A percentile compares a stretch with the other conserved stretches of the same genome.
These are phyloP conservation scores for Dryas iulia DNA, from an alignment of 1,140 invertebrate species.

Conservation along the genomic window DNA sequence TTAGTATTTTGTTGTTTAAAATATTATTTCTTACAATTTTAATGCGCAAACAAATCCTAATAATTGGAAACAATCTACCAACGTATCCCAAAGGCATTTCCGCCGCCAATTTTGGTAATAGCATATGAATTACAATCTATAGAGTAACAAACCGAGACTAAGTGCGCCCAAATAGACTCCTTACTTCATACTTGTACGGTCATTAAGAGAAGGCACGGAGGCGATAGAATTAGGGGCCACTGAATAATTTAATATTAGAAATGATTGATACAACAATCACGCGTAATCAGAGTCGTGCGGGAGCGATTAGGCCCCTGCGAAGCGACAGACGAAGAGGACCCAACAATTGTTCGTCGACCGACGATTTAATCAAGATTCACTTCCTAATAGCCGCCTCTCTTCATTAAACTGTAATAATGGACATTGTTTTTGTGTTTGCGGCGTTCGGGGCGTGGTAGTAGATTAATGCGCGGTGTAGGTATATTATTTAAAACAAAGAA, in stretches of 20 bases:
- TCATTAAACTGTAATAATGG: conserved; percentile 78
- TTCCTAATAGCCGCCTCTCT: conserved; percentile 73
- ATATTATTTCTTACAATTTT: no score
- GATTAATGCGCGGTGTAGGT: conserved; percentile 19
- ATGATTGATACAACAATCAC: conserved; percentile 79
- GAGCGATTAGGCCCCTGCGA: conserved; percentile 62
- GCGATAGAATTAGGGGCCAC: conserved; percentile 73
- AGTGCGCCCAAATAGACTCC: conserved; percentile 64
- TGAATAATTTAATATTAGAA: conserved; percentile 78
- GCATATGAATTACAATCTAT: conserved; percentile 66
- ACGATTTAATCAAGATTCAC: conserved; percentile 75
- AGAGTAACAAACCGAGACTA: conserved; percentile 73
- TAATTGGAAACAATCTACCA: conserved; percentile 7
- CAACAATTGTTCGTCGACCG: conserved; percentile 64
- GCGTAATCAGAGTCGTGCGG: conserved; percentile 73
- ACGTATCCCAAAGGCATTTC: conserved; percentile 17
- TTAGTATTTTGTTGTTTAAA: no score
- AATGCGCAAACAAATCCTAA: not conserved
- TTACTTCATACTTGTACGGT: conserved; percentile 42
- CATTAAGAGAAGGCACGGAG: conserved; percentile 54
- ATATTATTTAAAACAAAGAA: conserved; percentile 14
- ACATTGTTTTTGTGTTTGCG: conserved; percentile 59
- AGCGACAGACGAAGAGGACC: conserved; percentile 55
- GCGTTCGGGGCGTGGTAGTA: conserved; percentile 43
- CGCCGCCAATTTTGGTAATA: conserved; percentile 49